Evolutionary conservation across 2,797 vertebrate species (phyloP), one percentile per base, ranked within the genome.

Genomic region (Pseudotriccus pelzelni): DNA sequence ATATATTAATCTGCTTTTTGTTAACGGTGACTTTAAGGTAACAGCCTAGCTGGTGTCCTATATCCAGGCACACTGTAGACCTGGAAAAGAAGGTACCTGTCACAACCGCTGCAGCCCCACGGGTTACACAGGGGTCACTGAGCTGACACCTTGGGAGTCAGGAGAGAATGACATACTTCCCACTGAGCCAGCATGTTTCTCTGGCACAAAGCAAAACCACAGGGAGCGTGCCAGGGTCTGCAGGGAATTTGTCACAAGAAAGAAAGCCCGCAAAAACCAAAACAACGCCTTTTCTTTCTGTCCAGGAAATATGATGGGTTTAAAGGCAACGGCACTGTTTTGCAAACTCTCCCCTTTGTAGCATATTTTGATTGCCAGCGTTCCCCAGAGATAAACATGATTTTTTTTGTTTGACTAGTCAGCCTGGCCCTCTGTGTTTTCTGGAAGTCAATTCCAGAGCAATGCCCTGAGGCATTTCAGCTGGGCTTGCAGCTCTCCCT

Each of bases 251-350:
- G 79, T 88, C 85, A 73, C 69, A 50, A 68, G 87, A 50, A 93
- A 78, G 55, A 84, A 87, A 94, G 88, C 53, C 53, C 1, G 0
- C 67, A 84, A 66, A 14, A 77, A 85, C 36, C 76, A 73, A 79
- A 92, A 76, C 55, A 93, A 30, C 64, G 25, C 16, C 47, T 44
- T 43, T 86, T 46, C 90, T 89, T 83, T 49, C 53, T 94, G 47
- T 76, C 63, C 85, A 93, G 84, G 83, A 91, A 95, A 87, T 20
- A 27, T 7, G 41, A 94, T 63, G 73, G 41, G 63, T 88, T 92
- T 90, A 91, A 73, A 94, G 36, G 66, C 64, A 87, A 76, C 6
- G 2, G 44, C 59, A 14, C 50, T 88, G 70, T 95, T 96, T 88
- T 94, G 74, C 85, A 91, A 67, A 59, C 59, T 76, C 55, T 85